phyloP scores from a whole-genome alignment of 2,113 vertebrate species.

The Morone chrysops region DNA sequence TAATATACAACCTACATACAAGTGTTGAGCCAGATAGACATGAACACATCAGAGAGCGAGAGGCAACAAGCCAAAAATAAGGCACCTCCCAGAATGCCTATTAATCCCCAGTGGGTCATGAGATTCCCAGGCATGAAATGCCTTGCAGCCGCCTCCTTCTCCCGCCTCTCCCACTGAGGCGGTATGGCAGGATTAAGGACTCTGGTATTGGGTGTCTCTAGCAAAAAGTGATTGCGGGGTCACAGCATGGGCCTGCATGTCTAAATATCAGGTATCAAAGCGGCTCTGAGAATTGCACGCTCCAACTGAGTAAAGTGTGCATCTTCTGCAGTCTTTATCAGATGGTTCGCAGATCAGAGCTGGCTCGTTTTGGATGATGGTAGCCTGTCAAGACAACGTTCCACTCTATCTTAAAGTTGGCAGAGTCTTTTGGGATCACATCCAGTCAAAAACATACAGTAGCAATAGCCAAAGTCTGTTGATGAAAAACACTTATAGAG shows the following conservation, averaged over 20 bases:
- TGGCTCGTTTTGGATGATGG: slow-evolving; percentile 26
- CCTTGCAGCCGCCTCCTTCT: slow-evolving; percentile 25
- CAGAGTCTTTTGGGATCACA: slow-evolving; percentile 25
- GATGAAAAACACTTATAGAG: slow-evolving; percentile 11
- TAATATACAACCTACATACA: too few relatives aligned
- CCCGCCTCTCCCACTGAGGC: slow-evolving; percentile 26
- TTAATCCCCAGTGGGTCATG: slow-evolving; percentile 64
- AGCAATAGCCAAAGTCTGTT: slow-evolving; percentile 10
- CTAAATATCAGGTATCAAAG: slow-evolving; percentile 75
- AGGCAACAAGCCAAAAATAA: slow-evolving; percentile 48
- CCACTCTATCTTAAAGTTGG: background rate
- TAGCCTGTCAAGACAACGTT: background rate
- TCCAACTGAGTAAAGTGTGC: slow-evolving; percentile 31
- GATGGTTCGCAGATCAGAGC: slow-evolving; percentile 46
- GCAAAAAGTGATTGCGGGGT: slow-evolving; percentile 60
- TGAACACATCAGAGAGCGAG: slow-evolving; percentile 18
- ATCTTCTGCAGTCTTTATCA: slow-evolving; percentile 14
- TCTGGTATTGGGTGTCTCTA: slow-evolving; percentile 66
- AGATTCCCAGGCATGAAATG: slow-evolving; percentile 58
- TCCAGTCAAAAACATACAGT: slow-evolving; percentile 45
- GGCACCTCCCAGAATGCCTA: slow-evolving; percentile 46
- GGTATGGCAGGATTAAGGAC: slow-evolving; percentile 52
- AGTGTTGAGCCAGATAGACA: slow-evolving; percentile 6
- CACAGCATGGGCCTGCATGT: slow-evolving; percentile 50
- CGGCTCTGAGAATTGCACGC: slow-evolving; percentile 37